phyloP scores from a whole-genome alignment of 2,113 vertebrate genomes.

The Leucosticte australis region DNA sequence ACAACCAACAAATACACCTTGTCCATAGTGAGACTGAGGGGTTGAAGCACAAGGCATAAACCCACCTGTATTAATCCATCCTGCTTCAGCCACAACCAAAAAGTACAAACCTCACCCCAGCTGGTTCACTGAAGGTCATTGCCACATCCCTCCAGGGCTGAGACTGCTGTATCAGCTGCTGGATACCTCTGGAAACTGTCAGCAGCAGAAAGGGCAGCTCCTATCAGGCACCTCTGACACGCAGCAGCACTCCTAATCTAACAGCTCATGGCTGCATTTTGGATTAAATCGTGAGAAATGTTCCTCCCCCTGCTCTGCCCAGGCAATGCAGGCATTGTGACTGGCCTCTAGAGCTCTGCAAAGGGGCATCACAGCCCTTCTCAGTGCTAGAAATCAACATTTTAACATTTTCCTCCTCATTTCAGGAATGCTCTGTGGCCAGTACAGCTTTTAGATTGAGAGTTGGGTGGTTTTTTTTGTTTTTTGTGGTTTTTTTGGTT shows the following conservation, averaged over 20 bases:
- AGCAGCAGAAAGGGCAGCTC: neutral
- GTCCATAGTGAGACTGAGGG: neutral
- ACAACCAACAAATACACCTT: fast-evolving
- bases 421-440: neutral
- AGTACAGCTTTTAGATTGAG: neutral
- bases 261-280: fast-evolving
- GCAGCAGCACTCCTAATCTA: neutral
- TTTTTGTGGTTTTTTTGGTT: neutral
- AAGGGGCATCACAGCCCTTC: neutral
- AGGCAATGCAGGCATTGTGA: neutral
- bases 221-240: neutral
- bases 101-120: neutral
- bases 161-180: neutral
- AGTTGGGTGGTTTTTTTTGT: neutral
- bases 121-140: neutral
- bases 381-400: neutral
- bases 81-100: neutral
- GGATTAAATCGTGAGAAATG: neutral
- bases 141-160: neutral
- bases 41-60: neutral
- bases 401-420: neutral
- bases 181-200: neutral
- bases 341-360: neutral
- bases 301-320: neutral
- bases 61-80: fast-evolving